Evolutionary conservation across 2,888 invertebrate genomes (phyloP), one percentile per base, ranked within the genome.

Genomic region (Pristionchus japonicus): DNA sequence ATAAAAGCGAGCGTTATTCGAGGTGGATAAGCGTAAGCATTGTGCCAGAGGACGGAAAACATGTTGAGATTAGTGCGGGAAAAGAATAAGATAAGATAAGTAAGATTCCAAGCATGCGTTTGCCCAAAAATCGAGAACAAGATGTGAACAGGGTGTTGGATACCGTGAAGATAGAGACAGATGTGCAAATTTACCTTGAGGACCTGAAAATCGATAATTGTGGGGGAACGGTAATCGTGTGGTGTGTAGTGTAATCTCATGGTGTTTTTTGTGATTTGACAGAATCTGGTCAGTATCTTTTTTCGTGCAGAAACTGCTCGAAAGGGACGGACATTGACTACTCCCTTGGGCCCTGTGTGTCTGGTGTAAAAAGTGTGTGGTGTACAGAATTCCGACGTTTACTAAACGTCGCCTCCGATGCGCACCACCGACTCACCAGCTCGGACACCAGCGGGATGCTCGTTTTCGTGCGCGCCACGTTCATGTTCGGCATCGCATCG

Each of bases 401-500:
- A 40, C 43, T 43, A 77, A 43, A 77, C 77, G 77, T 77, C 77
- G 77, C 43, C 43, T n/a, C 77, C 77, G 40, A 15, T 27, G n/a
- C n/a, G n/a, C n/a, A n/a, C n/a, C n/a, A n/a, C n/a, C n/a, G 43
- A 27, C 98, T 97, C 96, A 99, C 99, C 97, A 99, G 96, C 96
- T 99, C 99, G 90, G 98, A 98, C 94, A 99, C 99, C 94, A 99
- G 96, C 52, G 99, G 98, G 95, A 99, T 98, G 87, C 98, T 98
- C 96, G 99, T 99, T 95, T 98, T 96, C 94, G 98, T 96, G 43
- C 92, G 87, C 13, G 92, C 90, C 88, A 98, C 98, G 94, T 98
- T 96, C 95, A 99, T 98, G 95, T 99, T 98, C 86, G 99, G 99
- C 97, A 98, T 98, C 95, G 98, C 99, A 96, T 99, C 99, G 96